Base-by-base conservation (phyloP, 2,888 invertebrate species). In the Coremacera marginata region DNA sequence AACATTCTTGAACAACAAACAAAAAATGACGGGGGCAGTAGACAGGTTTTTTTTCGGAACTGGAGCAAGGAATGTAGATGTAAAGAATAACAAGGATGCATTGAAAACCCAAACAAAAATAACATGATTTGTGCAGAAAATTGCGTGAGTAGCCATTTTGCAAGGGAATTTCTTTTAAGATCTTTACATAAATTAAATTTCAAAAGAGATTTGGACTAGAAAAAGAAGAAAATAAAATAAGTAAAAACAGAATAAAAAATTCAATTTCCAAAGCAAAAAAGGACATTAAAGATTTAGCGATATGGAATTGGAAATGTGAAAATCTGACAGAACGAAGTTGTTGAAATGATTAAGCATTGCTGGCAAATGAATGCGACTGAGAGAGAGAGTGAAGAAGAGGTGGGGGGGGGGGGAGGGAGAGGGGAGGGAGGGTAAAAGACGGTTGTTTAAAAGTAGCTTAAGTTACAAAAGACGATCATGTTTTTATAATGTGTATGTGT, bases 241-340 rank as follows among this genome's bases (percentile, higher is more conserved):
- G 11, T 27, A 14, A 9, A 11, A 27, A 16, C 7, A 27, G 5
- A 27, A 31, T 22, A 27, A 60, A 60, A 27, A 27, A 27, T 27
- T 11, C 19, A 22, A 27, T 22, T 22, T 27, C 11, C 19, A 55
- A 22, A 22, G 55, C 63, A 14, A 31, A 16, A 51, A 44, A 19
- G 22, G 44, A 27, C 49, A 68, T 68, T 68, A 68, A 68, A 68
- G 68, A 68, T 68, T 68, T 51, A 68, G n/a, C 19, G 31, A 27
- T 34, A 16, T 27, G n/a, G 63, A 27, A 68, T 51, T 68, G 49
- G 19, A 51, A 51, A 68, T 68, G 68, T 51, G 68, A 49, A 65
- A 68, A 68, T 68, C 68, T 51, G 68, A 68, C 68, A 52, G 68
- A 16, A 68, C 49, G 27, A 68, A 68, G 51, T 27, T 68, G 68